Conservation (phyloP, 2,888 invertebrate species). For the Amiota communis region DNA sequence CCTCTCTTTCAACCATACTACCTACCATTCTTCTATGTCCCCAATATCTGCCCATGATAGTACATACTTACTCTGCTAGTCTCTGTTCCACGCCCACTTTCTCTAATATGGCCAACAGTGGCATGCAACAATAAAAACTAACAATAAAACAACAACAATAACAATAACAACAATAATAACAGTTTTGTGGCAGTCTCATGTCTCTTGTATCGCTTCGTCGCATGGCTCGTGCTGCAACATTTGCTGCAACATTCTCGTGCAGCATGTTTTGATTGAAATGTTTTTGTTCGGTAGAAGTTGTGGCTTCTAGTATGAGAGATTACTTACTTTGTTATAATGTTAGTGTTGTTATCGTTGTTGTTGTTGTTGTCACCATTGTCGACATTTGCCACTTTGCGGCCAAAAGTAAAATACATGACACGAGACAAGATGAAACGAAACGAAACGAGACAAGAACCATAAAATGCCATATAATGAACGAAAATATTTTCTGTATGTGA, state of each 20-base stretch:
- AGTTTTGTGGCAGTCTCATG: constrained; percentile 21
- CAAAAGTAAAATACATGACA: neutral
- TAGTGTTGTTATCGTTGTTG: constrained; percentile 43
- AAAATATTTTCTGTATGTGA: neutral
- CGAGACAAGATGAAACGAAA: neutral
- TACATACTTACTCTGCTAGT: no score
- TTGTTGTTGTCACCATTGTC: constrained; percentile 22
- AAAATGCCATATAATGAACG: neutral
- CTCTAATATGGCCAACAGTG: neutral
- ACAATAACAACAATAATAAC: constrained; percentile 25
- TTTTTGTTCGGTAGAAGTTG: constrained; percentile 56
- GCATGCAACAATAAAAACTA: neutral
- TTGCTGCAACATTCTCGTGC: constrained; percentile 30
- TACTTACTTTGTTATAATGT: neutral
- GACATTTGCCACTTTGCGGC: constrained; percentile 20
- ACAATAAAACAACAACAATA: constrained; percentile 27
- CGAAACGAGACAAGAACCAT: neutral
- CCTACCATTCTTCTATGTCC: neutral
- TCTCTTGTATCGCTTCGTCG: neutral
- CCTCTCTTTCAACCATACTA: neutral
- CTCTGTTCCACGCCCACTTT: neutral
- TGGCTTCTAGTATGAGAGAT: neutral
- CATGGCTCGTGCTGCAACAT: constrained; percentile 30
- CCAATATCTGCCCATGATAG: neutral
- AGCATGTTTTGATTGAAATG: constrained; percentile 61